Evolutionary conservation across 1,140 invertebrate genomes (phyloP).

Genomic region (Dendroctonus ponderosae): DNA sequence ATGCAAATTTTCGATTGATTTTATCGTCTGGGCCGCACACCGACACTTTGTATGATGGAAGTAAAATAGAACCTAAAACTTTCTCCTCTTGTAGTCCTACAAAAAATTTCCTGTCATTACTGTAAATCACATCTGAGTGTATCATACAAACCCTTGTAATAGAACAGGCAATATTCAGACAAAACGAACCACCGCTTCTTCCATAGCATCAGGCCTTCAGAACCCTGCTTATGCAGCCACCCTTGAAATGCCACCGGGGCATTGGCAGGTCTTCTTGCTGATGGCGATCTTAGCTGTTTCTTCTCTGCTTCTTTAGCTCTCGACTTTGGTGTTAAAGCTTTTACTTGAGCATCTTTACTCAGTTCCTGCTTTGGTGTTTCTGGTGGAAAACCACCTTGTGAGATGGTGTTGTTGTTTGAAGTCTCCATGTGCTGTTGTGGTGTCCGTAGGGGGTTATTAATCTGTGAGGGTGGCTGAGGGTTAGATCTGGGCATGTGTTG

Average conservation of each 20-base stretch:
- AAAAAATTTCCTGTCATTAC: conserved; percentile 9
- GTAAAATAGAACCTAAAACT: conserved; percentile 81
- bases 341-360: conserved; percentile 10
- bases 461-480: conserved; percentile 23
- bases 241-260: conserved; percentile 80
- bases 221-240: conserved; percentile 90
- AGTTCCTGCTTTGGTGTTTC: conserved; percentile 25
- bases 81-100: conserved; percentile 86
- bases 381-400: conserved; percentile 22
- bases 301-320: conserved; percentile 34
- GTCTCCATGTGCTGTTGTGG: conserved; percentile 44
- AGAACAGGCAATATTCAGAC: conserved; percentile 91
- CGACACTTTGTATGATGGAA: conserved; percentile 88
- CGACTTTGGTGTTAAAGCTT: conserved; percentile 22
- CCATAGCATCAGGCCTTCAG: conserved; percentile 88
- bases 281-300: conserved; percentile 65
- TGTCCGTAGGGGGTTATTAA: conserved; percentile 45
- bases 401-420: no score
- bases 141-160: conserved; percentile 82
- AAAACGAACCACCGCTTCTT: conserved; percentile 94
- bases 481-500: conserved; percentile 26
- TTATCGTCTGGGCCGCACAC: conserved; percentile 80
- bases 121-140: not conserved
- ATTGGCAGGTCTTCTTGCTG: conserved; percentile 72
- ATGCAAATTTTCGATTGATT: conserved; percentile 83